Conservation (phyloP, 2,113 vertebrate species). For the Oostethus manadensis region DNA sequence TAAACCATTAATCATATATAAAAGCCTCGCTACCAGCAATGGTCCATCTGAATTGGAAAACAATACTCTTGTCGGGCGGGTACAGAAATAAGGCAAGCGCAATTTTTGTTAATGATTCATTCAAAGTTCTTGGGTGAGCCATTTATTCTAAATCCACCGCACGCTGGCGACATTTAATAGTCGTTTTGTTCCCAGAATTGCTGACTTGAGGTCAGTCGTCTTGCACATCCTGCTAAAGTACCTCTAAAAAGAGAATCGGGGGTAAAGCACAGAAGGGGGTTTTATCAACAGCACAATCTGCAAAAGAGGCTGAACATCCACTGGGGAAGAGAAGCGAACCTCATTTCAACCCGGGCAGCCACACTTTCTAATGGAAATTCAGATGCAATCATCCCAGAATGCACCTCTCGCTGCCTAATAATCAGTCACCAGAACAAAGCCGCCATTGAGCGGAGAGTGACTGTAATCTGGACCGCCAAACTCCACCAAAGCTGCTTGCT, state of each 20-base stretch:
- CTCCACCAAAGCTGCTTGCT: constrained; percentile 67
- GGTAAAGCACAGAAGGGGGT: constrained; percentile 43
- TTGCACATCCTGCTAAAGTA: constrained; percentile 38
- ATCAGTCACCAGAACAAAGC: constrained; percentile 73
- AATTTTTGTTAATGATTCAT: constrained; percentile 38
- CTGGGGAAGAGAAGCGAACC: constrained; percentile 52
- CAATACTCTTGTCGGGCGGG: constrained; percentile 24
- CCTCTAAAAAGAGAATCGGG: constrained; percentile 28
- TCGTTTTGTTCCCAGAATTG: constrained; percentile 4
- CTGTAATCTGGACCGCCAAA: constrained; percentile 70
- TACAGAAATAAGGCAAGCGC: constrained; percentile 14
- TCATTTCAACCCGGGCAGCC: constrained; percentile 58
- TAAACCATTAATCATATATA: constrained; percentile 40
- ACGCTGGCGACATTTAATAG: constrained; percentile 13
- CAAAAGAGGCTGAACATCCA: constrained; percentile 36
- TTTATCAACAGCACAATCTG: constrained; percentile 49
- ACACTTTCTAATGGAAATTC: constrained; percentile 76
- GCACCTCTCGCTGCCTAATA: constrained; percentile 69
- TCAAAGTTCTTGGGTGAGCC: constrained; percentile 26
- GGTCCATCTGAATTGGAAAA: constrained; percentile 47
- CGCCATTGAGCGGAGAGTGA: constrained; percentile 67
- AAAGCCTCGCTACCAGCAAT: constrained; percentile 24
- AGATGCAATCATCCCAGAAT: constrained; percentile 75
- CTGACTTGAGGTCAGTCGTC: constrained; percentile 32
- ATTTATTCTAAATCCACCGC: constrained; percentile 17